Evolutionary conservation across 2,113 vertebrate genomes (phyloP).

Genomic region (Mesocricetus auratus): DNA sequence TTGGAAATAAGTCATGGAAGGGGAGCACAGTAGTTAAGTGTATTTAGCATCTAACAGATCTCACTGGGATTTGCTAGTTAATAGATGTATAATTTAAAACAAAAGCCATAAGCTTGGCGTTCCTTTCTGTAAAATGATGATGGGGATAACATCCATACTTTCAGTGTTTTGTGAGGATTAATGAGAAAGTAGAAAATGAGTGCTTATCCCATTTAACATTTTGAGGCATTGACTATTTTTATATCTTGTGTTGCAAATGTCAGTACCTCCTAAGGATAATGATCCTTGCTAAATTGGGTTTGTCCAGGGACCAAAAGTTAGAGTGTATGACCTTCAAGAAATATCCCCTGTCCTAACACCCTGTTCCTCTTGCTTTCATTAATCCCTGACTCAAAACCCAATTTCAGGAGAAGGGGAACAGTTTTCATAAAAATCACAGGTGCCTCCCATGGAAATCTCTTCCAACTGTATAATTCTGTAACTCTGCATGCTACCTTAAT

Average conservation of each 20-base stretch:
- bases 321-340: constrained; percentile 72
- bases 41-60: neutral
- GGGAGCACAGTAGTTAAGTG: neutral
- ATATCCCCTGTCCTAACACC: constrained; percentile 14
- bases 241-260: constrained; percentile 69
- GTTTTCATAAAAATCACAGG: constrained; percentile 70
- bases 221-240: constrained; percentile 69
- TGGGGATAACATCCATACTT: neutral
- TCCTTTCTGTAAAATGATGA: neutral
- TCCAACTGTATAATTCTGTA: constrained; percentile 77
- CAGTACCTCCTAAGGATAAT: constrained; percentile 72
- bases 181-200: constrained; percentile 52
- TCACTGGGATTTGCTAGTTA: neutral
- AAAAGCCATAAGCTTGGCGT: neutral
- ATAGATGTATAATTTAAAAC: neutral
- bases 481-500: constrained; percentile 75
- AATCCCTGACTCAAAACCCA: constrained; percentile 64
- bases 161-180: constrained; percentile 54
- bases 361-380: constrained; percentile 26
- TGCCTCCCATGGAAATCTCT: constrained; percentile 72
- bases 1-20: neutral
- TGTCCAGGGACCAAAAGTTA: constrained; percentile 68
- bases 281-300: constrained; percentile 60
- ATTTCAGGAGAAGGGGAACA: constrained; percentile 61
- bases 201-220: constrained; percentile 66